Conservation (phyloP, 2,888 invertebrate genomes). For the Sicus ferrugineus region DNA sequence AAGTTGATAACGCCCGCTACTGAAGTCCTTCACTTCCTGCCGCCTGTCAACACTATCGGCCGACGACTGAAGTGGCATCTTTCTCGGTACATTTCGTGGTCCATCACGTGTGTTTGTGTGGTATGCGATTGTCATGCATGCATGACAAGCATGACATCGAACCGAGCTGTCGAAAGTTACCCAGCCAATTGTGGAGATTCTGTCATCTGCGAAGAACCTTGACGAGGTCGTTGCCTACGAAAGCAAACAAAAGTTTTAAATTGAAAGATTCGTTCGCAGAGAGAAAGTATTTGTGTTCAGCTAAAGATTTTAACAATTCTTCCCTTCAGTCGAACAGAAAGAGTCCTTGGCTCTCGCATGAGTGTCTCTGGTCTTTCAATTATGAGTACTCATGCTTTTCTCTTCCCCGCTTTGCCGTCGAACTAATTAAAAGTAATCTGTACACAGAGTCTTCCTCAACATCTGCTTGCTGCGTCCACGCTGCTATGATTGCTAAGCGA, state of each 20-base stretch:
- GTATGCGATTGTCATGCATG: neutral
- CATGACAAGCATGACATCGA: conserved; percentile 22
- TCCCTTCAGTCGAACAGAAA: too few relatives aligned
- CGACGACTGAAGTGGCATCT: neutral
- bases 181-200: neutral
- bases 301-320: neutral
- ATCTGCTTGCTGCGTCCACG: neutral
- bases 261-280: neutral
- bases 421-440: conserved; percentile 23
- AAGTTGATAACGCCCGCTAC: conserved; percentile 2
- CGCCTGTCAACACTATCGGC: conserved; percentile 1
- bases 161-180: neutral
- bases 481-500: conserved; percentile 45
- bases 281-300: neutral
- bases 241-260: neutral
- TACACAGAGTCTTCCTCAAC: conserved; percentile 40
- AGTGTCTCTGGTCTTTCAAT: too few relatives aligned
- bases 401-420: neutral
- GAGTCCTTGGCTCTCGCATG: too few relatives aligned
- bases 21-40: conserved; percentile 21
- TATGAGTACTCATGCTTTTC: too few relatives aligned
- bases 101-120: conserved; percentile 34
- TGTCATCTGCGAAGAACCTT: neutral
- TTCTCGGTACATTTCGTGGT: conserved; percentile 21
- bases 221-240: neutral